Conservation (phyloP, 2,113 vertebrate species). For the Telmatochromis sp. region DNA sequence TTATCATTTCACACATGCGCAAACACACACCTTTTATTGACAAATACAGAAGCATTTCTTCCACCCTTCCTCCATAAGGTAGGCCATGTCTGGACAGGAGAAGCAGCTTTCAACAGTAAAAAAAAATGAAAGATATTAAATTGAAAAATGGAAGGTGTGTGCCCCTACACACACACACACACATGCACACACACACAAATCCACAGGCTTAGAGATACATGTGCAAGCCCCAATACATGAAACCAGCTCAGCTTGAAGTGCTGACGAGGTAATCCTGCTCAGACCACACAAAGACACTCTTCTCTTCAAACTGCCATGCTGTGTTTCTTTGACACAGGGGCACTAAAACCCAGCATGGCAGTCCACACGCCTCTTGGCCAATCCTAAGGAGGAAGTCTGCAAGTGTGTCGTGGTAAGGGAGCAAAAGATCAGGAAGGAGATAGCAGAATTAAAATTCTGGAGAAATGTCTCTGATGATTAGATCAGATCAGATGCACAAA, state of each 20-base stretch:
- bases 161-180: not conserved
- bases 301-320: slow-evolving; percentile 22
- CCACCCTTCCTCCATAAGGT: not conserved
- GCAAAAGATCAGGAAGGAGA: slow-evolving; percentile 2
- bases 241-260: slow-evolving; percentile 39
- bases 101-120: slow-evolving; percentile 28
- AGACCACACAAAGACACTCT: slow-evolving; percentile 35
- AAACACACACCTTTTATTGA: not conserved
- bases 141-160: slow-evolving; percentile 60
- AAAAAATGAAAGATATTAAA: slow-evolving; percentile 50
- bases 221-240: not conserved
- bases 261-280: slow-evolving; percentile 61
- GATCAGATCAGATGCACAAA: slow-evolving; percentile 33
- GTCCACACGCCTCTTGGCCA: not conserved
- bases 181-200: not conserved
- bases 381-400: not conserved
- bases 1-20: not conserved
- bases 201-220: not conserved
- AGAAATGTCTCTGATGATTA: not conserved
- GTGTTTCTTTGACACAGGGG: slow-evolving; percentile 32
- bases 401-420: not conserved
- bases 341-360: slow-evolving; percentile 25
- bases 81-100: slow-evolving; percentile 34
- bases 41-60: not conserved
- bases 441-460: not conserved